A percentile compares a stretch with the other conserved stretches of the same genome.
These are phyloP conservation scores for Acrocephalus arundinaceus DNA, from an alignment of 2,113 vertebrate genomes.

Conservation along the genomic window DNA sequence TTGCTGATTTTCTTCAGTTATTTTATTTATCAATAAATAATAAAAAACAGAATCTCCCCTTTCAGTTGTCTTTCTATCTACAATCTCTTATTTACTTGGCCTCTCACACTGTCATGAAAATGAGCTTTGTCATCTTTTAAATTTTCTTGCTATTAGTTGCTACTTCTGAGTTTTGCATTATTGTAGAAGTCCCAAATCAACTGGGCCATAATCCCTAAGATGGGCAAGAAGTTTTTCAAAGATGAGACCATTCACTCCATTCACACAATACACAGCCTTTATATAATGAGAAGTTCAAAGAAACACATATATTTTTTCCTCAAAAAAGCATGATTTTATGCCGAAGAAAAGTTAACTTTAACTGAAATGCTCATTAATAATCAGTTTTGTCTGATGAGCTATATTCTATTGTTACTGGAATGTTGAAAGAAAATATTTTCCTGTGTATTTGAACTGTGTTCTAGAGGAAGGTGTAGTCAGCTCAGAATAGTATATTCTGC, in stretches of 20 bases:
- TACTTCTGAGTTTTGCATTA: neutral
- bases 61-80: neutral
- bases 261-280: neutral
- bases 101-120: neutral
- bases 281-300: neutral
- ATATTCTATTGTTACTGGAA: neutral
- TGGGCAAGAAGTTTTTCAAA: neutral
- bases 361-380: neutral
- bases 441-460: neutral
- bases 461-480: neutral
- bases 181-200: neutral
- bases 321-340: neutral
- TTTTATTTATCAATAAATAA: neutral
- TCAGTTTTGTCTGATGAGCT: neutral
- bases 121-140: neutral
- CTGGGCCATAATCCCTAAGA: neutral
- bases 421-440: neutral
- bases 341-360: neutral
- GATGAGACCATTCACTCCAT: neutral
- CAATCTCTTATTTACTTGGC: neutral
- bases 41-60: accelerated
- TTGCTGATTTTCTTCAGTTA: neutral
- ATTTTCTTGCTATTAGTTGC: neutral
- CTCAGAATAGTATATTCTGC: neutral
- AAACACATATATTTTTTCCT: neutral